Evolutionary conservation across 2,797 vertebrate genomes (phyloP).

Genomic region (Semaprochilodus insignis): DNA sequence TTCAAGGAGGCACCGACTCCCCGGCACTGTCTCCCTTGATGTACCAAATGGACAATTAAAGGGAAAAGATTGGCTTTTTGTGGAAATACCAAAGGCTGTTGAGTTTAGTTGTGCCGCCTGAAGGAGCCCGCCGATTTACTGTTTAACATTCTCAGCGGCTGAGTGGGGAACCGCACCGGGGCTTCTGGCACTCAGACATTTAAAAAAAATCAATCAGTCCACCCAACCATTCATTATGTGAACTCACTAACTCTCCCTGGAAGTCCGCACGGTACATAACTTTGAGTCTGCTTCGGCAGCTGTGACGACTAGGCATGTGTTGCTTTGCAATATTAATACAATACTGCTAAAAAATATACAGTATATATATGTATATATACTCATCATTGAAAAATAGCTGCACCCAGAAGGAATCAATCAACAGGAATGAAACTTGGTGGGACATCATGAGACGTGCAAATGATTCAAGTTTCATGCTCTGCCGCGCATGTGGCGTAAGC

Average conservation of each 20-base stretch:
- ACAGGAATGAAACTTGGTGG: no score
- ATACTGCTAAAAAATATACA: no score
- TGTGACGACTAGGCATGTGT: background rate
- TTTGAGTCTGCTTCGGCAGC: background rate
- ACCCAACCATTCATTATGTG: slow-evolving; percentile 55
- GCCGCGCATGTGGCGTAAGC: no score
- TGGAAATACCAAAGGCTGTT: slow-evolving; percentile 63
- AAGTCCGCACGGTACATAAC: background rate
- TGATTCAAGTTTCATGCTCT: no score
- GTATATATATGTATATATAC: no score
- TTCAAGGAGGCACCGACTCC: slow-evolving; percentile 51
- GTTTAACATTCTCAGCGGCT: slow-evolving; percentile 62
- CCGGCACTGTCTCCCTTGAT: slow-evolving; percentile 45
- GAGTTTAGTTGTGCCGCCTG: slow-evolving; percentile 36
- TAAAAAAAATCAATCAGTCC: slow-evolving; percentile 71
- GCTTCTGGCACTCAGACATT: slow-evolving; percentile 63
- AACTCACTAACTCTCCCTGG: slow-evolving; percentile 9
- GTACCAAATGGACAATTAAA: slow-evolving; percentile 60
- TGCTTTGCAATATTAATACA: no score
- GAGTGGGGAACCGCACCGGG: slow-evolving; percentile 59
- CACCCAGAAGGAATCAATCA: no score
- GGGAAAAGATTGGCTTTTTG: slow-evolving; percentile 52
- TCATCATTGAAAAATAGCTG: no score
- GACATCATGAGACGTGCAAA: no score
- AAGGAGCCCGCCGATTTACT: slow-evolving; percentile 52